phyloP scores from a whole-genome alignment of 2,888 invertebrate species.

The Digitonthophagus gazella region DNA sequence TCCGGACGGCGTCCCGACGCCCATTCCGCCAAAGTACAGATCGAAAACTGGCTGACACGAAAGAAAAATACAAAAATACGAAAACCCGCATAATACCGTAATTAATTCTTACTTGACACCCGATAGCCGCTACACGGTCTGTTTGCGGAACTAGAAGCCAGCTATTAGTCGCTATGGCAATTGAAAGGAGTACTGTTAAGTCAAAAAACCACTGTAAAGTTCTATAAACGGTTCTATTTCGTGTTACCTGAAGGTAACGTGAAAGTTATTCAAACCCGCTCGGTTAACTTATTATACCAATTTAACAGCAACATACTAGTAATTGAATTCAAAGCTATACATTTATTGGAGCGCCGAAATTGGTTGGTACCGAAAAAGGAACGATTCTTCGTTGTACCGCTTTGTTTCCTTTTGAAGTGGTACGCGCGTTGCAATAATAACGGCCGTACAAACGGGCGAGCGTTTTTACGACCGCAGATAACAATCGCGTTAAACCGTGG shows the following conservation, averaged over 20 bases:
- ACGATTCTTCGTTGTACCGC: neutral
- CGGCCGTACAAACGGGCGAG: slow-evolving; percentile 7
- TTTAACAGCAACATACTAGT: neutral
- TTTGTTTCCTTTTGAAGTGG: neutral
- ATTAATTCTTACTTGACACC: neutral
- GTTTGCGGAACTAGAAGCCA: neutral
- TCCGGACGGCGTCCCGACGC: neutral
- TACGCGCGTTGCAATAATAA: slow-evolving; percentile 9
- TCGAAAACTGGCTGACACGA: neutral
- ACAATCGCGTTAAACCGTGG: slow-evolving; percentile 29
- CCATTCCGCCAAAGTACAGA: neutral
- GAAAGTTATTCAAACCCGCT: neutral
- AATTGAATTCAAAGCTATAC: too few relatives aligned
- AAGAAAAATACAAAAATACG: neutral
- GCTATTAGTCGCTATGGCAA: neutral
- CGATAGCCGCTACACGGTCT: neutral
- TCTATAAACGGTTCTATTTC: neutral
- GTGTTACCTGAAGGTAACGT: neutral
- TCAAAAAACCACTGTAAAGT: neutral
- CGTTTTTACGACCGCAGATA: slow-evolving; percentile 19
- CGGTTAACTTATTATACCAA: neutral
- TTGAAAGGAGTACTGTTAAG: neutral
- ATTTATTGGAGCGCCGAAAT: too few relatives aligned
- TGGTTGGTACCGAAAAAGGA: neutral
- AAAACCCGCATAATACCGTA: neutral